A percentile compares a stretch with the other conserved stretches of the same genome.
These are phyloP conservation scores for Polymixis flavicincta DNA, from an alignment of 2,888 invertebrate genomes.

Conservation along the genomic window DNA sequence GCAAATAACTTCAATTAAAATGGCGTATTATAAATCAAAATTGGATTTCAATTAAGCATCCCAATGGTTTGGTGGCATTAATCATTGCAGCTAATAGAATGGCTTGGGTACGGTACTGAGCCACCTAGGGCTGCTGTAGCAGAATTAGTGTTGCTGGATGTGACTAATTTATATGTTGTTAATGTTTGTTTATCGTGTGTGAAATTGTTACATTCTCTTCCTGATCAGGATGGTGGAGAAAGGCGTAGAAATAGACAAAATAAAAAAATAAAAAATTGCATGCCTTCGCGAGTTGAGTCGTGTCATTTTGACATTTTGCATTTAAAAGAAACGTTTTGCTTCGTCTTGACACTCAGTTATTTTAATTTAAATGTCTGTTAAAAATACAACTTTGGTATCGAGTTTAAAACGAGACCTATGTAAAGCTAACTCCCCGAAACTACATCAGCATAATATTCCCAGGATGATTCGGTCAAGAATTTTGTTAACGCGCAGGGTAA, in stretches of 20 bases:
- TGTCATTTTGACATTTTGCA: background rate
- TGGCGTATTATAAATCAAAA: slow-evolving; percentile 79
- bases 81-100: slow-evolving; percentile 77
- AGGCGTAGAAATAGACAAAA: too few species aligned
- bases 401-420: background rate
- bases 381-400: background rate
- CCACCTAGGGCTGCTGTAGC: slow-evolving; percentile 65
- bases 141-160: slow-evolving; percentile 50
- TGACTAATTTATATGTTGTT: slow-evolving; percentile 30
- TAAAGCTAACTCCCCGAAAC: background rate
- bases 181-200: slow-evolving; percentile 43
- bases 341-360: background rate
- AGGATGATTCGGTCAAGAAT: background rate
- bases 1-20: slow-evolving; percentile 77
- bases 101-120: slow-evolving; percentile 65
- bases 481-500: too few species aligned
- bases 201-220: slow-evolving; percentile 27
- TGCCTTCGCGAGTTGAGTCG: background rate
- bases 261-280: too few species aligned
- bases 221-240: background rate
- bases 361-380: background rate
- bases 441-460: too few species aligned
- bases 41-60: slow-evolving; percentile 83
- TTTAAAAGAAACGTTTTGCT: background rate
- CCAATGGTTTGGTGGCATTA: slow-evolving; percentile 77